phyloP scores from a whole-genome alignment of 2,888 invertebrate genomes.

The Ctenicera cuprea region DNA sequence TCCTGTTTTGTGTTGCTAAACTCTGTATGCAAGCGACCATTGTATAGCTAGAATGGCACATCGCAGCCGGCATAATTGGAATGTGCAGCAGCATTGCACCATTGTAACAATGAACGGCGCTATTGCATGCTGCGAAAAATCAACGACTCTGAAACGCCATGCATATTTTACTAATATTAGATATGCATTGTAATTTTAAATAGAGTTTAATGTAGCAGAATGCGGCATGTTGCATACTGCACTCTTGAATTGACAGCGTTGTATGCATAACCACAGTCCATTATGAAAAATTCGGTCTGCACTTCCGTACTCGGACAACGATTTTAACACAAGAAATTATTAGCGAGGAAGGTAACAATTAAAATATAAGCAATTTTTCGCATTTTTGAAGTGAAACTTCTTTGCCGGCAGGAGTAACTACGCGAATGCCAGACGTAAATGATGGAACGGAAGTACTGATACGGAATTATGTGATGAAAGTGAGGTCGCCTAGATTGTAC shows the following conservation, averaged over 20 bases:
- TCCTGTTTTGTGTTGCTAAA: conserved; percentile 57
- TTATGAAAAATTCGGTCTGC: too few species aligned
- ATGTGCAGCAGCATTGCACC: conserved; percentile 64
- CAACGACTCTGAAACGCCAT: conserved; percentile 42
- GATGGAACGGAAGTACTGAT: too few species aligned
- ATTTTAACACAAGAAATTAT: too few species aligned
- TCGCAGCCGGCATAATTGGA: conserved; percentile 67
- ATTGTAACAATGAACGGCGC: conserved; percentile 62
- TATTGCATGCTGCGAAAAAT: conserved; percentile 32
- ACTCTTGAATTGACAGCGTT: background rate
- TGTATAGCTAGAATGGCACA: conserved; percentile 65
- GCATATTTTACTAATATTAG: conserved; percentile 44
- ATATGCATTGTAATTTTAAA: conserved; percentile 14
- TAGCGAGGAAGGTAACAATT: too few species aligned
- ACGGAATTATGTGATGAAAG: too few species aligned
- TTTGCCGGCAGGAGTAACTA: too few species aligned
- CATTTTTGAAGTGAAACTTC: too few species aligned
- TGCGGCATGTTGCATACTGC: background rate
- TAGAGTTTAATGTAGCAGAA: conserved; percentile 11
- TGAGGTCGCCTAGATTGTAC: too few species aligned
- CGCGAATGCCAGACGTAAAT: too few species aligned
- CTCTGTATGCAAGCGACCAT: conserved; percentile 67
- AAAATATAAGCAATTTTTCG: too few species aligned
- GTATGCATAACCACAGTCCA: too few species aligned
- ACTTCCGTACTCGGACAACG: too few species aligned